phyloP scores from a whole-genome alignment of 2,888 invertebrate genomes.

The Acrocyrtus sp. region DNA sequence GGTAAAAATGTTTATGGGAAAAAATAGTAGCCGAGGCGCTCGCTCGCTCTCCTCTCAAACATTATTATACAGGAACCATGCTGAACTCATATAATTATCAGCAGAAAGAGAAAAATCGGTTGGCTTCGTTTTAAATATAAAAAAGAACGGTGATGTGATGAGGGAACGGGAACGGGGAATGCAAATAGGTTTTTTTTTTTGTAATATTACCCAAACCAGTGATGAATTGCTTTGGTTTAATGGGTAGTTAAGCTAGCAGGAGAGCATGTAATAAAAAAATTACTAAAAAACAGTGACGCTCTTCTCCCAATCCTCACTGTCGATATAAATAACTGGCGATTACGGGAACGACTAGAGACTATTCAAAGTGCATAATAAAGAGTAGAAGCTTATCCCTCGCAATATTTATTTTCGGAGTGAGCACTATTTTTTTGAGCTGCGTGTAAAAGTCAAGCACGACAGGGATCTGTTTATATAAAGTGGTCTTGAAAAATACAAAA shows the following conservation, averaged over 20 bases:
- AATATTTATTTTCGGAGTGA: neutral
- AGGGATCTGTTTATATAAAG: too few species aligned
- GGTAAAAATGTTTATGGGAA: neutral
- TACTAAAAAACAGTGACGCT: slow-evolving; percentile 6
- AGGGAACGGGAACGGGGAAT: slow-evolving; percentile 11
- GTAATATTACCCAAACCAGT: slow-evolving; percentile 14
- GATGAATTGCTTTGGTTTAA: slow-evolving; percentile 34
- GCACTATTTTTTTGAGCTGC: neutral
- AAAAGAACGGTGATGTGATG: slow-evolving; percentile 5
- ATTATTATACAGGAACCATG: neutral
- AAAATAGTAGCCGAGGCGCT: neutral
- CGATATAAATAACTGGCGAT: neutral
- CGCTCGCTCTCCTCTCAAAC: neutral
- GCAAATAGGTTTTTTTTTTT: slow-evolving; percentile 33
- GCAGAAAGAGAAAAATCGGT: neutral
- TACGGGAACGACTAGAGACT: too few species aligned
- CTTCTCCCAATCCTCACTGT: neutral
- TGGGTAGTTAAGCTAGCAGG: slow-evolving; percentile 23
- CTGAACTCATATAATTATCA: too few species aligned
- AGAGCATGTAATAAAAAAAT: neutral
- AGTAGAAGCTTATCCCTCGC: neutral
- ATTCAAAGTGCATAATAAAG: neutral
- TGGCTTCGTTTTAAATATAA: neutral
- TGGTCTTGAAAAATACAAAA: too few species aligned
- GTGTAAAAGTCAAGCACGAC: too few species aligned